Evolutionary conservation across 53 echinoderm and acorn worm genomes (phyloP).

Genomic region (Arbacia lixula): DNA sequence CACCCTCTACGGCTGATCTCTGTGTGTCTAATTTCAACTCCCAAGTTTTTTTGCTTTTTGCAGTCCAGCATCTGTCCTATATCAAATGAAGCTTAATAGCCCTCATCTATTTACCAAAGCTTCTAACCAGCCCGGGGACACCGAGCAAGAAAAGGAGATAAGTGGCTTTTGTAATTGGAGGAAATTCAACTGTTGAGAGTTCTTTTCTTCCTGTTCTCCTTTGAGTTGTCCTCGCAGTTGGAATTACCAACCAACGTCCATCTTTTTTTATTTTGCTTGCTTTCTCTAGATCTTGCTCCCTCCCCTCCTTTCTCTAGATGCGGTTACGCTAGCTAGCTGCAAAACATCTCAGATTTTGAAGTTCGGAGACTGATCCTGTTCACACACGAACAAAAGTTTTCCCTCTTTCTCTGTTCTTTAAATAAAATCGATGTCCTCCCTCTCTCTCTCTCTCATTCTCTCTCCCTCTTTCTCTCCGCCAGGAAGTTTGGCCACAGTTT

Average conservation of each 20-base stretch:
- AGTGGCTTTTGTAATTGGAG: constrained; percentile 60
- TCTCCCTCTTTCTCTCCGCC: no score
- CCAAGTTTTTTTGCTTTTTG: not conserved
- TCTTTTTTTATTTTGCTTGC: not conserved
- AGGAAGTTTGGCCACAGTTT: no score
- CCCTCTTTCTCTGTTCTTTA: no score
- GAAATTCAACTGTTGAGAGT: constrained; percentile 50
- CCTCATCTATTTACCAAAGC: not conserved
- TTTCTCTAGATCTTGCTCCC: not conserved
- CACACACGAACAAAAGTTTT: no score
- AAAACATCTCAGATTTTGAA: no score
- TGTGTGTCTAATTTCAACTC: no score
- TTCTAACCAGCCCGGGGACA: constrained; percentile 42
- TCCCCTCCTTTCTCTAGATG: no score
- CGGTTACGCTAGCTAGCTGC: no score
- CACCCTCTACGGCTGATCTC: constrained; percentile 23
- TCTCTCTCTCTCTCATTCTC: no score
- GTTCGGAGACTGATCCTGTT: no score
- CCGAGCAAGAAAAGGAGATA: constrained; percentile 36
- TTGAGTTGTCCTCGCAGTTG: constrained; percentile 6
- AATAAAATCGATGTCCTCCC: no score
- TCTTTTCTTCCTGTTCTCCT: constrained; percentile 26
- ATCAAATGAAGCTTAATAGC: constrained; percentile 29
- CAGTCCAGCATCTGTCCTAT: constrained; percentile 1
- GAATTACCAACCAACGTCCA: constrained; percentile 6